Evolutionary conservation across 2,888 invertebrate genomes (phyloP), one percentile per base, ranked within the genome.

Genomic region (Drepanosiphum platanoidis): DNA sequence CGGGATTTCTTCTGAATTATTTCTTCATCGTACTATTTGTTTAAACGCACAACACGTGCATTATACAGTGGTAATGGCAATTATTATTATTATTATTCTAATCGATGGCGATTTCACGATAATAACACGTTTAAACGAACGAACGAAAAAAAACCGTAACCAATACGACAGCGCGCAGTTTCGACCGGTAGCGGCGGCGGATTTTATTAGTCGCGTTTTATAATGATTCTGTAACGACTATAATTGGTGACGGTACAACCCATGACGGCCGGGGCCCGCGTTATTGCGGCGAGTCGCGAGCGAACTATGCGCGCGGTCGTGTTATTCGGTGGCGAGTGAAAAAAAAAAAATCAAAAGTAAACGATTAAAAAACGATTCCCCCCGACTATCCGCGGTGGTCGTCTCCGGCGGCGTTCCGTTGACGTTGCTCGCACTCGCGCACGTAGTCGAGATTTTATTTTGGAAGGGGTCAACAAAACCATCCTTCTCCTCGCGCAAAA

Each of bases 121-220:
- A 52, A 52, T 52, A 52, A 52, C 30, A 52, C 72, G 72, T 32
- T 74, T 8, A 3, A 32, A n/a, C n/a, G n/a, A n/a, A 32, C 46
- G 15, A 52, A 52, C 8, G 46, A 8, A 32, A 46, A 74, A 74
- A 52, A 74, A 74, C 52, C 46, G 22, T 74, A 74, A 52, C 39
- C 71, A 1, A 27, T 22, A 32, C 52, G 22, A 75, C 61, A 36
- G 58, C 27, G 58, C 15, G 52, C n/a, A 1, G 11, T 22, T 46
- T 32, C 46, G 15, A 79, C 42, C 78, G 32, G 78, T 79, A 79
- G 78, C 66, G 4, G 22, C 32, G 2, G 3, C 5, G 8, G 15
- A 34, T 32, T 66, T 32, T 32, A 32, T 32, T 32, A 66, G 4
- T 61, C 27, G 27, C 27, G 52, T 61, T 61, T 61, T 61, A 7